phyloP scores from a whole-genome alignment of 2,113 vertebrate species.

The Rhizomys pruinosus region DNA sequence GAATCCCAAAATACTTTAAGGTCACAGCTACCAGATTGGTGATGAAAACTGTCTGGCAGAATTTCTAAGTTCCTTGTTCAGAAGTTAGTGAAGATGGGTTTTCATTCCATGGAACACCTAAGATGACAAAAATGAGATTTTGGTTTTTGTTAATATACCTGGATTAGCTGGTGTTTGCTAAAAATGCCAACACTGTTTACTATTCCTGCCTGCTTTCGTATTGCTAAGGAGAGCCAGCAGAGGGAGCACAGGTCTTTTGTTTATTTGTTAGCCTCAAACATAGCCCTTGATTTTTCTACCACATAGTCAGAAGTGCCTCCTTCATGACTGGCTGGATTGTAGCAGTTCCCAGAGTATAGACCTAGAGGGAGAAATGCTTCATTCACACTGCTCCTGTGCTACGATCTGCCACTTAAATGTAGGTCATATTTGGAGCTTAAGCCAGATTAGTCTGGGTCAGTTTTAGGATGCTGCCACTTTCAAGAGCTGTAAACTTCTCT shows the following conservation, averaged over 20 bases:
- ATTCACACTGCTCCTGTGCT: background rate
- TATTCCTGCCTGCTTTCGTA: background rate
- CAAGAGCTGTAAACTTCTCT: background rate
- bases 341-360: background rate
- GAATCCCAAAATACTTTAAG: conserved; percentile 75
- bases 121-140: background rate
- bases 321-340: background rate
- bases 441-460: conserved; percentile 31
- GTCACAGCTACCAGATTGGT: conserved; percentile 77
- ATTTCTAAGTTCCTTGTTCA: conserved; percentile 29
- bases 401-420: background rate
- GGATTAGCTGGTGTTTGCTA: background rate
- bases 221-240: conserved; percentile 72
- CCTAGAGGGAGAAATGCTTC: background rate
- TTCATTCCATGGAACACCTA: conserved; percentile 36
- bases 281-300: conserved; percentile 29
- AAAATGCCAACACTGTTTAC: conserved; percentile 49
- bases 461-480: background rate
- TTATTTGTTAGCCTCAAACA: conserved; percentile 61
- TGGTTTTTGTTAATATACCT: background rate
- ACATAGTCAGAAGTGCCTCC: background rate
- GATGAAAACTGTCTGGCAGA: conserved; percentile 66
- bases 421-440: conserved; percentile 52
- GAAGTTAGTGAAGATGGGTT: conserved; percentile 22
- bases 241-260: conserved; percentile 80